These are phyloP conservation scores for Pandemis heparana DNA, from an alignment of 2,888 invertebrate species.

Conservation along the genomic window DNA sequence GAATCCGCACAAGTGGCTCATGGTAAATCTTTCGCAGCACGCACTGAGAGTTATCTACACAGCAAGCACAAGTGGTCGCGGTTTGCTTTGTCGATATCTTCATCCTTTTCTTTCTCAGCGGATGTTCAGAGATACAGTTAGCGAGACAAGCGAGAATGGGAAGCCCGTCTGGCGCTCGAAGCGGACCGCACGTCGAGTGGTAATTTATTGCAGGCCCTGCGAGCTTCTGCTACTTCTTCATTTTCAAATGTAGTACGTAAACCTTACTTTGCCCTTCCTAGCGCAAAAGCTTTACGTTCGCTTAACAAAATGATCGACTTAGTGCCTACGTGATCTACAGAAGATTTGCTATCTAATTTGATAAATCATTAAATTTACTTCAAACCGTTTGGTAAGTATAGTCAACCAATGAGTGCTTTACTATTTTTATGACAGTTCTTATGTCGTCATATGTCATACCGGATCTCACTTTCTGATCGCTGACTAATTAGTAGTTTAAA, in stretches of 20 bases:
- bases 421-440: too few relatives aligned
- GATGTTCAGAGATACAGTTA: slow-evolving; percentile 3
- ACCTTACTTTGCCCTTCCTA: background rate
- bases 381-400: too few relatives aligned
- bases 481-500: too few relatives aligned
- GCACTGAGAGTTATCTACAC: slow-evolving; percentile 69
- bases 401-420: too few relatives aligned
- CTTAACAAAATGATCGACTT: background rate
- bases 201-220: slow-evolving; percentile 63
- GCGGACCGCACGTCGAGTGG: slow-evolving; percentile 55
- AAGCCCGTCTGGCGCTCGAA: background rate
- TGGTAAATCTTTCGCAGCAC: slow-evolving; percentile 78
- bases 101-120: background rate
- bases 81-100: slow-evolving; percentile 37
- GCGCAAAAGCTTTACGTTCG: background rate
- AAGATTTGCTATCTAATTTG: too few relatives aligned
- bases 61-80: slow-evolving; percentile 56
- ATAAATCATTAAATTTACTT: too few relatives aligned
- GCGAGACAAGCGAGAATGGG: background rate
- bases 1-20: slow-evolving; percentile 73
- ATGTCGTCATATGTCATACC: too few relatives aligned
- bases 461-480: too few relatives aligned
- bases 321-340: too few relatives aligned
- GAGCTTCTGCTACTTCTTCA: slow-evolving; percentile 51
- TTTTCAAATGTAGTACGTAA: slow-evolving; percentile 10